phyloP scores from a whole-genome alignment of 2,113 vertebrate genomes.

The Thamnophis sirtalis region DNA sequence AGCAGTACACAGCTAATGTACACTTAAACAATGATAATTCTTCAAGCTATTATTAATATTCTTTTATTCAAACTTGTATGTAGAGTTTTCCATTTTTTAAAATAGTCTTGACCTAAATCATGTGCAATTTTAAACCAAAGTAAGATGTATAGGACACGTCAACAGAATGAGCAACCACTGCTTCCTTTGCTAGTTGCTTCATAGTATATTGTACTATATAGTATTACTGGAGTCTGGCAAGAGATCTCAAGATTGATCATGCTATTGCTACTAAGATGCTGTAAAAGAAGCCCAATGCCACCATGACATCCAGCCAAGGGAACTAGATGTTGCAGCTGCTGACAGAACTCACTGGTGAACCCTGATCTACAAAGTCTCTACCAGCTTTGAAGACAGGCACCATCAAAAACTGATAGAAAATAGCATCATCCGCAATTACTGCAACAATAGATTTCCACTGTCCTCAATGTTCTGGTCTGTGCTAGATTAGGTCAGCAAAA shows the following conservation, averaged over 20 bases:
- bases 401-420: not conserved
- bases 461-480: too few species aligned
- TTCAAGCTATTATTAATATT: not conserved
- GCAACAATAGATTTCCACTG: too few species aligned
- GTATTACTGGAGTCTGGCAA: not conserved
- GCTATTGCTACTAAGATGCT: not conserved
- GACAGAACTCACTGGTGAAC: not conserved
- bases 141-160: not conserved
- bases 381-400: not conserved
- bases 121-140: not conserved
- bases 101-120: not conserved
- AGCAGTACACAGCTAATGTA: not conserved
- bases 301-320: too few species aligned
- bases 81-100: not conserved
- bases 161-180: not conserved
- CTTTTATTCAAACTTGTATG: not conserved
- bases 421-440: too few species aligned
- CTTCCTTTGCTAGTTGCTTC: not conserved
- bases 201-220: not conserved
- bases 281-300: not conserved
- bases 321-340: not conserved
- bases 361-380: not conserved
- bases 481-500: too few species aligned
- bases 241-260: not conserved
- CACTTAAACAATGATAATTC: not conserved